phyloP scores from a whole-genome alignment of 2,888 invertebrate species.

The Atethmia centrago region DNA sequence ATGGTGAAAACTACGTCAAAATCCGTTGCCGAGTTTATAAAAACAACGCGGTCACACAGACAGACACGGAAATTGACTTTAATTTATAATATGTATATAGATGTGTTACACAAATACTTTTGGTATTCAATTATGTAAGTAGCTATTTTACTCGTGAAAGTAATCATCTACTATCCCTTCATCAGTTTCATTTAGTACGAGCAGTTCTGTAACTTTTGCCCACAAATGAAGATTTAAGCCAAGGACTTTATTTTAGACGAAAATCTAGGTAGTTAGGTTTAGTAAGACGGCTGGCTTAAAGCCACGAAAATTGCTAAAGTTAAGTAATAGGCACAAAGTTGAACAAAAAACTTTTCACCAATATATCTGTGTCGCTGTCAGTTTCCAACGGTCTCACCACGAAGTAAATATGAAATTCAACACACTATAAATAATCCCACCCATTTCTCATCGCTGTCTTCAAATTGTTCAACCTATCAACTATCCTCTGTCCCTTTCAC shows the following conservation, averaged over 20 bases:
- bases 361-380: conserved; percentile 3
- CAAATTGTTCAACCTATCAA: conserved; percentile 38
- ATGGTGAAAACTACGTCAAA: too few relatives aligned
- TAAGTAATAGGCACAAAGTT: neutral
- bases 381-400: neutral
- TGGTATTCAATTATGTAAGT: neutral
- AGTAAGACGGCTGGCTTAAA: too few relatives aligned
- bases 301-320: neutral
- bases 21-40: too few relatives aligned
- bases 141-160: neutral
- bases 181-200: neutral
- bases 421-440: conserved; percentile 24
- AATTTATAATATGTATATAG: too few relatives aligned
- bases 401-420: conserved; percentile 31
- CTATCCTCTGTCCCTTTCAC: conserved; percentile 29
- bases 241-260: neutral
- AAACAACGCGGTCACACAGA: too few relatives aligned
- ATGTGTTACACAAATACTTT: neutral
- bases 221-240: conserved; percentile 6
- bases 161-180: neutral
- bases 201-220: neutral
- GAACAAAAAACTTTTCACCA: neutral
- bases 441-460: conserved; percentile 40
- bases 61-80: too few relatives aligned
- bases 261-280: neutral